A percentile compares a stretch with the other conserved stretches of the same genome.
phyloP scores from a whole-genome alignment of 2,113 vertebrate genomes.

The Narcine bancroftii region DNA sequence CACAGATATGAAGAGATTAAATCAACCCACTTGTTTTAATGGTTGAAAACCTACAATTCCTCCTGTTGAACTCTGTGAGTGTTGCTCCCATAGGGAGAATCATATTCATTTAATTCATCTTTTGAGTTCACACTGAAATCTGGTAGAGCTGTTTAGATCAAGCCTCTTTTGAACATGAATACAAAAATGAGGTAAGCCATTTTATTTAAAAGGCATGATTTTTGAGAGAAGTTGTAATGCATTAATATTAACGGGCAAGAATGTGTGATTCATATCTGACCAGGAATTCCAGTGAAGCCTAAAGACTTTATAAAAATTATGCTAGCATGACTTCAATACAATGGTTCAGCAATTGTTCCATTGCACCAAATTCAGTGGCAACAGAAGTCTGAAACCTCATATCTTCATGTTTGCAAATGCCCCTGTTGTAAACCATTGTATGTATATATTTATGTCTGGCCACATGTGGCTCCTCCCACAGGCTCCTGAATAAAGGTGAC shows the following conservation, averaged over 20 bases:
- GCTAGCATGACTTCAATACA: too few species aligned
- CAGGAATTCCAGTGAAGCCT: too few species aligned
- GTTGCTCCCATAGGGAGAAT: neutral
- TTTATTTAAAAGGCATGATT: neutral
- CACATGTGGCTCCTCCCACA: too few species aligned
- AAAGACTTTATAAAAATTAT: too few species aligned
- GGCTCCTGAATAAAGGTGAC: too few species aligned
- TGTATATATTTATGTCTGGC: too few species aligned
- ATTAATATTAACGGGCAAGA: neutral
- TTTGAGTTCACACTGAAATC: neutral
- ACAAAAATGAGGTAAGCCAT: neutral
- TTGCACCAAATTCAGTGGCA: too few species aligned
- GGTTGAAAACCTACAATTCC: neutral
- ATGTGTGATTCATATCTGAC: neutral
- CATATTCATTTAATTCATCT: neutral
- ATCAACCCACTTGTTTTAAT: neutral
- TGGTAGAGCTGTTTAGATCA: neutral
- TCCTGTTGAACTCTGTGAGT: neutral
- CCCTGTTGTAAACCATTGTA: too few species aligned
- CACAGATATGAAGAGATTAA: neutral
- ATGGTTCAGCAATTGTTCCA: too few species aligned
- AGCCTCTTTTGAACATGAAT: neutral
- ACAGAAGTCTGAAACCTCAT: too few species aligned
- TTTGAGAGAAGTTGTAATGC: neutral
- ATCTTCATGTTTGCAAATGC: too few species aligned